Evolutionary conservation across 1,140 invertebrate species (phyloP), one percentile per base, ranked within the genome.

Genomic region (Mycetomoellerius zeteki): DNA sequence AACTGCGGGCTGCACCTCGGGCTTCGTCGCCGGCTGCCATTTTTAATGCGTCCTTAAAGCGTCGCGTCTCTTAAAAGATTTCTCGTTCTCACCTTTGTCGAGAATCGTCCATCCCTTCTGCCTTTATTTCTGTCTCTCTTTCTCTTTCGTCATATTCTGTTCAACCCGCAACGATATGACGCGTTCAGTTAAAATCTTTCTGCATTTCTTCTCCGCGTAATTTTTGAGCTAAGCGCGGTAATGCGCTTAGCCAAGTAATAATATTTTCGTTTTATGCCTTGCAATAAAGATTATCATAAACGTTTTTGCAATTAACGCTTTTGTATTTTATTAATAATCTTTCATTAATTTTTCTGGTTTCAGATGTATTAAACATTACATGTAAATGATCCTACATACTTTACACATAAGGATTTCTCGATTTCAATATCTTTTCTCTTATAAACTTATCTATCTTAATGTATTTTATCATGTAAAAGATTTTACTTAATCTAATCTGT

Each of bases 11-110:
- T 91, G 86, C 73, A 85, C 81, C 89, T 86, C 87, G 67, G 54
- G 85, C 77, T 69, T 86, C 85, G 85, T 65, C 56, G 69, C 87
- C 72, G 87, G 64, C 76, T 91, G 88, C 86, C 89, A 91, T 91
- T 89, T 92, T 92, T 91, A 91, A 90, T 91, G 86, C 91, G 78
- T 91, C 88, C 85, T 91, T 92, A 92, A 89, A 91, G 89, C 89
- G 89, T 91, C 87, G 87, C 85, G 58, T 90, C 85, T 91, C 85
- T 90, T 91, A 90, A 92, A 87, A 92, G 88, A 91, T 90, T 92
- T 88, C 86, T 88, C 88, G 67, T 76, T 50, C 69, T 58, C 82
- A 72, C 19, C 54, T 30, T n/a, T 54, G 62, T 67, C 71, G 33
- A 50, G 78, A 54, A 14, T 52, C 54, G n/a, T 58, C 30, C 30